Base-by-base conservation (phyloP, 2,797 vertebrate species). In the Sparus aurata region DNA sequence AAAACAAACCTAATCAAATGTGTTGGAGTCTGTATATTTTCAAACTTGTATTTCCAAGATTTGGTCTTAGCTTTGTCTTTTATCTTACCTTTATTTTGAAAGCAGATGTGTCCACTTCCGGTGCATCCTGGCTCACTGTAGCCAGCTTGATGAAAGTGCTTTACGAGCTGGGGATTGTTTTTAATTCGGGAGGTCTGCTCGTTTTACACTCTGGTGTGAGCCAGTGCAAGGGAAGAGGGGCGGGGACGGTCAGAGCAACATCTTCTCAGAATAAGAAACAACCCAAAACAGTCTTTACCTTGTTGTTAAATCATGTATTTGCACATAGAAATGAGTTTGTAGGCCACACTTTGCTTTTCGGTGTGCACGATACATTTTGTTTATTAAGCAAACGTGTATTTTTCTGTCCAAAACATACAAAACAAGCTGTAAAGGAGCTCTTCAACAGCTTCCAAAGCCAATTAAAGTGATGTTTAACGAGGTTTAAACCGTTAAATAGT, bases 161-260 rank as follows among this genome's bases (percentile, higher is more conserved):
- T 79, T 49, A 75, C 45, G 79, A 86, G 82, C 52, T 59, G 13
- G 41, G 86, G 87, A 91, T 94, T 93, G 91, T 94, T 93, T 91
- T 93, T 91, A 90, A 73, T 91, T 85, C 66, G 41, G 59, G 77
- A 68, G 52, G 80, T 59, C 5, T 60, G 86, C 61, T 91, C 63
- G 85, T 84, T 93, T 91, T 88, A 0, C 0, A 5, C 53, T 43
- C 41, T 30, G 4, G 71, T 27, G 53, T 74, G 60, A 69, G 43
- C 83, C 75, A 50, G 2, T 54, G 12, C 49, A 8, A 0, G 45
- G n/a, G 49, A n/a, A 67, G 54, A 43, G 13, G 83, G 88, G 86
- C 84, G 85, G 89, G 20, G 8, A 25, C 1, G n/a, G 7, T 20
- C 20, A 12, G 3, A 30, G 3, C 12, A 18, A 41, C 2, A 12